Percentiles rank a stretch among this genome's conserved stretches.
Conservation (phyloP, 2,888 invertebrate species). For the Melinaea marsaeus region DNA sequence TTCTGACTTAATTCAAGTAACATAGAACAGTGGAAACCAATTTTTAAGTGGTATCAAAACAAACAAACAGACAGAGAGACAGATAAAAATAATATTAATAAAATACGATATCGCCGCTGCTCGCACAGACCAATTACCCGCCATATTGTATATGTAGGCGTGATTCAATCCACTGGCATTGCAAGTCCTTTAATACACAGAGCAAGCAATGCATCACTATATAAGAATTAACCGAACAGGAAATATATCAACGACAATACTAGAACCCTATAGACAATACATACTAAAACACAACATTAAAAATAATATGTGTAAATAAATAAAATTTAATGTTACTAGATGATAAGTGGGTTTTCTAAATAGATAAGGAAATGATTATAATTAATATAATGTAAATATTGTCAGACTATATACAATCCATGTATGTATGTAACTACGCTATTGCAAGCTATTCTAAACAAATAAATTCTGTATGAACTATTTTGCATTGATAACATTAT, state of each 20-base stretch:
- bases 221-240: background rate
- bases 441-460: background rate
- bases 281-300: background rate
- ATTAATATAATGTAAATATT: background rate
- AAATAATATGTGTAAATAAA: background rate
- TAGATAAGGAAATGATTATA: background rate
- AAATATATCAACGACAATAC: too few species aligned
- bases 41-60: too few species aligned
- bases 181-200: background rate
- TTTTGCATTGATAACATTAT: too few species aligned
- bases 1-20: too few species aligned
- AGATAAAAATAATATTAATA: background rate
- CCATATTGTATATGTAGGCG: background rate
- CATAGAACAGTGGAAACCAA: too few species aligned
- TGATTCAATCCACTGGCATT: background rate
- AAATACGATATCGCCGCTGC: background rate
- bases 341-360: conserved; percentile 2
- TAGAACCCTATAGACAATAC: too few species aligned
- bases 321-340: background rate
- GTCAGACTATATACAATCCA: background rate
- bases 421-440: background rate
- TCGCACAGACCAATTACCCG: background rate
- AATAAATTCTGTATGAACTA: background rate
- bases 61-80: too few species aligned
- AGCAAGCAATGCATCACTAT: background rate